Conservation (phyloP, 2,113 vertebrate genomes). For the Hippocampus comes region DNA sequence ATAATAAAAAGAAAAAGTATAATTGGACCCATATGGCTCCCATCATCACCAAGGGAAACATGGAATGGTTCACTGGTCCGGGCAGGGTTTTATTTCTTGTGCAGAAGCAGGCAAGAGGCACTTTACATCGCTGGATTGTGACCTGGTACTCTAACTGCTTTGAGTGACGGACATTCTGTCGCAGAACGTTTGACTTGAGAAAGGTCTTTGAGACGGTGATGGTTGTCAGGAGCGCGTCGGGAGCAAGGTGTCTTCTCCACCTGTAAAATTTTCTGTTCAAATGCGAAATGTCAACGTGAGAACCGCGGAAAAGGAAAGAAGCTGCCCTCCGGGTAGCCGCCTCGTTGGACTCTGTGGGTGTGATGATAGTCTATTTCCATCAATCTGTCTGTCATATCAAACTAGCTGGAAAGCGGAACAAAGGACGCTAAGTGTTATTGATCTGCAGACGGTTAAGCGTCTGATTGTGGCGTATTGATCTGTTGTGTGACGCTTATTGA, state of each 20-base stretch:
- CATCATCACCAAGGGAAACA: slow-evolving; percentile 45
- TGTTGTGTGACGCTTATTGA: slow-evolving; percentile 33
- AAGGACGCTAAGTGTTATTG: slow-evolving; percentile 59
- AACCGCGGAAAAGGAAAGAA: slow-evolving; percentile 8
- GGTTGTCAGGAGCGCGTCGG: slow-evolving; percentile 41
- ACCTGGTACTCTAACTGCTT: slow-evolving; percentile 38
- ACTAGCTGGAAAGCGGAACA: slow-evolving; percentile 31
- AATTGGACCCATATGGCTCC: slow-evolving; percentile 49
- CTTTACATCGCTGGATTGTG: slow-evolving; percentile 24
- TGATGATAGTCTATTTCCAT: slow-evolving; percentile 29
- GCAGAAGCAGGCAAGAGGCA: slow-evolving; percentile 16
- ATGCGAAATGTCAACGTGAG: slow-evolving; percentile 25
- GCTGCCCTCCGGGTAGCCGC: slow-evolving; percentile 31
- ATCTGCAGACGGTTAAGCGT: slow-evolving; percentile 49
- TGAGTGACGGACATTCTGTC: slow-evolving; percentile 52
- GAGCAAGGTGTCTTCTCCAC: slow-evolving; percentile 35
- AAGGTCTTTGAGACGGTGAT: slow-evolving; percentile 26
- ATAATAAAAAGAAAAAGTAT: slow-evolving; percentile 12
- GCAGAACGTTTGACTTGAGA: slow-evolving; percentile 34
- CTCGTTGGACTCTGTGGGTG: not conserved
- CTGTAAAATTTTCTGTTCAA: slow-evolving; percentile 29
- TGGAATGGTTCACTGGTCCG: slow-evolving; percentile 42
- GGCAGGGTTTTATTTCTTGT: slow-evolving; percentile 31
- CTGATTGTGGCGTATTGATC: slow-evolving; percentile 50
- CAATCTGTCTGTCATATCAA: slow-evolving; percentile 51